phyloP scores from a whole-genome alignment of 2,797 vertebrate species.

The Nasua narica region DNA sequence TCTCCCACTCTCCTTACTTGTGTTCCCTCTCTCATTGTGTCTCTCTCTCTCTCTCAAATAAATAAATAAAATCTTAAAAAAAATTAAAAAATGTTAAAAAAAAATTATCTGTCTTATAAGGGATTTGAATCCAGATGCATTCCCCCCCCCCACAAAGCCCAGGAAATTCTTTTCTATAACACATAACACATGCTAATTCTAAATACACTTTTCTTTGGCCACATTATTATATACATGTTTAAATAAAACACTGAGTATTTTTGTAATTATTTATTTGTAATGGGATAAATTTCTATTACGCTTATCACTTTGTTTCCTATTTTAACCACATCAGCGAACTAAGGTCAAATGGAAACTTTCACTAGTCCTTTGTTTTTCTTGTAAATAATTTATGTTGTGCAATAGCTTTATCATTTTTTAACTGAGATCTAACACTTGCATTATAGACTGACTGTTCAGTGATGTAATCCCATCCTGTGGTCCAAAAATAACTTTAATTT shows the following conservation, averaged over 20 bases:
- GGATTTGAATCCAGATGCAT: background rate
- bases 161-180: background rate
- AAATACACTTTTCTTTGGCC: background rate
- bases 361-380: constrained; percentile 29
- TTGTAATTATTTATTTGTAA: background rate
- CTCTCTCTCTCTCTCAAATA: too few species aligned
- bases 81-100: too few species aligned
- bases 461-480: constrained; percentile 42
- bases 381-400: constrained; percentile 47
- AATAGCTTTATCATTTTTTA: constrained; percentile 40
- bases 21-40: too few species aligned
- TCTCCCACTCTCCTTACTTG: too few species aligned
- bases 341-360: constrained; percentile 48
- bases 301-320: background rate
- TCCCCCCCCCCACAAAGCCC: background rate
- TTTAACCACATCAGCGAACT: constrained; percentile 6
- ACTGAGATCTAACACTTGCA: constrained; percentile 41
- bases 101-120: background rate
- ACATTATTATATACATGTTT: background rate
- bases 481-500: constrained; percentile 60
- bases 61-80: too few species aligned
- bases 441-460: constrained; percentile 16
- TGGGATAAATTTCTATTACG: background rate
- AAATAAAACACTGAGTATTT: constrained; percentile 1
- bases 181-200: background rate